Conservation (phyloP, 2,888 invertebrate genomes). For the Hemistola chrysoprasaria region DNA sequence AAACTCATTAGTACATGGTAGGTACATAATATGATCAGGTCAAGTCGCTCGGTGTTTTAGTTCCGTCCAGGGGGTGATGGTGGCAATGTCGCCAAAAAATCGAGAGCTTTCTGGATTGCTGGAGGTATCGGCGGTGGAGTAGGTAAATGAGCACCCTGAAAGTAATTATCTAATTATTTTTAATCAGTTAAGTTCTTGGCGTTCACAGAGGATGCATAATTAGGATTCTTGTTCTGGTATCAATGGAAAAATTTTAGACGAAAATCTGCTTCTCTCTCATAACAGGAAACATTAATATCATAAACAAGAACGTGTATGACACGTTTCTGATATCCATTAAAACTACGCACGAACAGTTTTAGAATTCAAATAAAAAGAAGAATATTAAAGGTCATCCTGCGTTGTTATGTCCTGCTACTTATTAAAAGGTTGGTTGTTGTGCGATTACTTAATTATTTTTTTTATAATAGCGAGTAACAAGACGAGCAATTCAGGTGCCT, state of each 20-base stretch:
- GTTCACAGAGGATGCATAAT: too few relatives aligned
- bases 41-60: conserved; percentile 30
- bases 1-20: conserved; percentile 39
- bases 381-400: conserved; percentile 26
- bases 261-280: not conserved
- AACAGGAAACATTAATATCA: not conserved
- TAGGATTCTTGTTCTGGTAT: too few relatives aligned
- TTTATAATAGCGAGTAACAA: too few relatives aligned
- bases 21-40: conserved; percentile 25
- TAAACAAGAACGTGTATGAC: not conserved
- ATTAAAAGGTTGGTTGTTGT: conserved; percentile 9
- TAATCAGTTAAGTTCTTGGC: too few relatives aligned
- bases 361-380: conserved; percentile 11
- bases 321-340: conserved; percentile 5
- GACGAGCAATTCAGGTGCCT: too few relatives aligned
- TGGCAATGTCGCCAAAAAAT: conserved; percentile 86
- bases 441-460: conserved; percentile 4
- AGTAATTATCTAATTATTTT: too few relatives aligned
- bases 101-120: conserved; percentile 88
- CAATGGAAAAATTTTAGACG: not conserved
- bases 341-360: conserved; percentile 7
- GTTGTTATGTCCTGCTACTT: conserved; percentile 15
- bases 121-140: conserved; percentile 90
- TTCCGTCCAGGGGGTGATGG: conserved; percentile 67
- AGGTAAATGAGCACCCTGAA: conserved; percentile 87